These are phyloP conservation scores for Philaethria dido DNA, from an alignment of 2,888 invertebrate species.

Conservation along the genomic window DNA sequence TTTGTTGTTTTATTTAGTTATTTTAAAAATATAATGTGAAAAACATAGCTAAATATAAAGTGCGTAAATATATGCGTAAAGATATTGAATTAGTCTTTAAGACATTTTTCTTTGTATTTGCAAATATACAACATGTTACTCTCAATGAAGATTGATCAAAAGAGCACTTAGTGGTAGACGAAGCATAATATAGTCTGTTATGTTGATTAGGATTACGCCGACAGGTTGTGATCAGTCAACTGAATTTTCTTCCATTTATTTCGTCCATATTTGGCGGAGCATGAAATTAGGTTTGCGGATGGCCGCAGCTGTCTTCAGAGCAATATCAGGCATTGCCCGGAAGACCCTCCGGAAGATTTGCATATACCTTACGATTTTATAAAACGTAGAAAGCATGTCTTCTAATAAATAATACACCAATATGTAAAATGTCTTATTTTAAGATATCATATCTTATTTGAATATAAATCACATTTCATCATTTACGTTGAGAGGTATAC, in stretches of 20 bases:
- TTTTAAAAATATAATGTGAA: no score
- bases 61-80: no score
- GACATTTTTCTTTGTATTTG: no score
- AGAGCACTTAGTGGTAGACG: constrained; percentile 3
- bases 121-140: neutral
- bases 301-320: constrained; percentile 71
- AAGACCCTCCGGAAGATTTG: constrained; percentile 35
- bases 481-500: neutral
- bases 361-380: constrained; percentile 34
- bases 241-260: constrained; percentile 62
- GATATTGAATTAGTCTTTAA: no score
- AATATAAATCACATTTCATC: constrained; percentile 9
- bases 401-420: constrained; percentile 11
- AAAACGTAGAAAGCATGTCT: neutral
- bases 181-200: constrained; percentile 8
- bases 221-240: constrained; percentile 30
- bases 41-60: no score
- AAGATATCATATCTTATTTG: neutral
- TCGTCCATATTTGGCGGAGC: constrained; percentile 71
- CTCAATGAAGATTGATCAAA: neutral
- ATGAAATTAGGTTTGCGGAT: constrained; percentile 74
- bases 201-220: constrained; percentile 17
- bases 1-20: no score
- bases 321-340: constrained; percentile 51
- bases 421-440: neutral